Evolutionary conservation across 2,888 invertebrate species (phyloP).

Genomic region (Lydus trimaculatus): DNA sequence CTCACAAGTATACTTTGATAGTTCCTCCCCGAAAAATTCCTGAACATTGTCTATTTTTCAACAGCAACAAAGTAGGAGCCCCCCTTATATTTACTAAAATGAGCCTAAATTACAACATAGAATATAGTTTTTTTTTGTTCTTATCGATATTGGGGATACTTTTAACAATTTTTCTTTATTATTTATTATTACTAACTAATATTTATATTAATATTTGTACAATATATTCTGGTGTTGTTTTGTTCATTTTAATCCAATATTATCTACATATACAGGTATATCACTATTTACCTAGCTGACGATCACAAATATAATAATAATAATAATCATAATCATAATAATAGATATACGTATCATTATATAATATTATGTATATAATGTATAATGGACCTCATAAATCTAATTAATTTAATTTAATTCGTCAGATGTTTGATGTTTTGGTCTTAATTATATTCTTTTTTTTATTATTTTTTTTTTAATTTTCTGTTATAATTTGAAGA

Average conservation of each 20-base stretch:
- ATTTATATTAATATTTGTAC: conserved; percentile 54
- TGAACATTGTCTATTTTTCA: too few species aligned
- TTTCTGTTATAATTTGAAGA: conserved; percentile 43
- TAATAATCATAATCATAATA: too few species aligned
- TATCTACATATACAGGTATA: conserved; percentile 15
- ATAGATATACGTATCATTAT: conserved; percentile 30
- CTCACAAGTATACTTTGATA: too few species aligned
- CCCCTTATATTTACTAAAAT: conserved; percentile 43
- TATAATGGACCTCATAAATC: conserved; percentile 45
- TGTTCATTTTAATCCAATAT: conserved; percentile 33
- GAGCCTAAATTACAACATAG: conserved; percentile 56
- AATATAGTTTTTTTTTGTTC: conserved; percentile 43
- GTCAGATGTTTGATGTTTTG: conserved; percentile 28
- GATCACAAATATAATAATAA: conserved; percentile 55
- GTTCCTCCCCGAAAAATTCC: too few species aligned
- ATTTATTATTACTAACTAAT: conserved; percentile 47
- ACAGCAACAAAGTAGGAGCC: too few species aligned
- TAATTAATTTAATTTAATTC: conserved; percentile 42
- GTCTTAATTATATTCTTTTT: conserved; percentile 21
- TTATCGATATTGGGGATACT: conserved; percentile 2
- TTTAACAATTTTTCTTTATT: conserved; percentile 29
- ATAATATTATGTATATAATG: not conserved
- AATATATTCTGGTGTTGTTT: conserved; percentile 59
- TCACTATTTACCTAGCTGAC: conserved; percentile 50
- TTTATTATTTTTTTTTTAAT: conserved; percentile 4